phyloP scores from a whole-genome alignment of 2,797 vertebrate species.

The Holocentrus rufus region DNA sequence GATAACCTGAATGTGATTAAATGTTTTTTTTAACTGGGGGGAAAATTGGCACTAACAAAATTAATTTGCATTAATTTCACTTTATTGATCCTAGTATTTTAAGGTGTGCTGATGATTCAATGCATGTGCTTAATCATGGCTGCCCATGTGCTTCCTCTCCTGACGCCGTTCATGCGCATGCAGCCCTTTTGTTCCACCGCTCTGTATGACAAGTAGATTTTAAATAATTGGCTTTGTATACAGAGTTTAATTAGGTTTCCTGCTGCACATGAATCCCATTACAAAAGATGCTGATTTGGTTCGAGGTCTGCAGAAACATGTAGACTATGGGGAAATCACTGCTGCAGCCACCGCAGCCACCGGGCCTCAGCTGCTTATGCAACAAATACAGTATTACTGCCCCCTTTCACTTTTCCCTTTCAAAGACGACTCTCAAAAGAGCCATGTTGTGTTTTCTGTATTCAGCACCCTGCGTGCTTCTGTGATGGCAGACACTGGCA shows the following conservation, averaged over 20 bases:
- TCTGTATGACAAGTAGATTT: constrained; percentile 46
- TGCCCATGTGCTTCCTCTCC: constrained; percentile 8
- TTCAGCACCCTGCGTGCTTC: constrained; percentile 57
- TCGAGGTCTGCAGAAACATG: constrained; percentile 69
- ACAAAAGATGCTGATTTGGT: constrained; percentile 74
- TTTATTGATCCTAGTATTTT: constrained; percentile 10
- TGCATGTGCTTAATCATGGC: constrained; percentile 22
- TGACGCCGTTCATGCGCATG: constrained; percentile 4
- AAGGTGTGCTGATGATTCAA: constrained; percentile 7
- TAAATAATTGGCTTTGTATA: constrained; percentile 58
- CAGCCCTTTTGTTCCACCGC: constrained; percentile 16
- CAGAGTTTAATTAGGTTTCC: constrained; percentile 69
- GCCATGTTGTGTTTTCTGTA: constrained; percentile 53
- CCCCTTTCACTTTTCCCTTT: constrained; percentile 5
- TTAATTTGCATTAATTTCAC: background rate
- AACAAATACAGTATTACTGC: constrained; percentile 52
- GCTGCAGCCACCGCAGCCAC: constrained; percentile 57
- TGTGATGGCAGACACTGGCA: constrained; percentile 58
- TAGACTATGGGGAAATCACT: constrained; percentile 65
- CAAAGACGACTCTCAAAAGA: constrained; percentile 55
- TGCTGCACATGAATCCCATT: constrained; percentile 61
- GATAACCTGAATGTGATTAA: background rate
- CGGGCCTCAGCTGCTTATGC: constrained; percentile 60
- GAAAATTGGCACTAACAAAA: background rate
- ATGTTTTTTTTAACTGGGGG: background rate